Evolutionary conservation across 2,113 vertebrate genomes (phyloP), one percentile per base, ranked within the genome.

Genomic region (Halcyon malimbica): DNA sequence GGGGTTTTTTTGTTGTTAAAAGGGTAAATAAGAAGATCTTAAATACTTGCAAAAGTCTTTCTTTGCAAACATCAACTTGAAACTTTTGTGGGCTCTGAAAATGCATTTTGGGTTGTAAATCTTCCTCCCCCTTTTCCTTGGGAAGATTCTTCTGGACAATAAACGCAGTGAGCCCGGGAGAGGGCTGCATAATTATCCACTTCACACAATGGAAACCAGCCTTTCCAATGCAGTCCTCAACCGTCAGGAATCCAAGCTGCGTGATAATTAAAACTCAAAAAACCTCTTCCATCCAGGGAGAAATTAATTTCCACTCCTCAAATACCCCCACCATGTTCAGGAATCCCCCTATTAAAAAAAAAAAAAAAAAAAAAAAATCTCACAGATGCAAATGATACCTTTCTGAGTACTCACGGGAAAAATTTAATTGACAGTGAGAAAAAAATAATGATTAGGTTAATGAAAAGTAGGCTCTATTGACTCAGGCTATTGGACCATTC

Each of bases 101-200:
- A 95, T 33, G 19, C 71, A 89, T 90, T 94, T 88, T 4, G 5
- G 68, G 35, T 69, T 81, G 83, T 89, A 97, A 93, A 85, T 92
- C 46, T 83, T 67, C 59, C 87, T 74, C 83, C 62, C 60, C 37
- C 29, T 90, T 95, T 90, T 50, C 37, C 96, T 94, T 80, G 94
- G 89, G 91, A 97, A 96, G 96, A 96, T 93, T 94, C 79, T 89
- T 95, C 91, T 80, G 78, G 93, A 97, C 95, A 97, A 97, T 94
- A 94, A 93, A 91, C 1, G 20, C 89, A 91, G 76, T 1, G 15
- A 94, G 93, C 76, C 80, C 1, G 11, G 79, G 89, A 83, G 79
- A 92, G 70, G 64, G 69, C 89, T 96, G 97, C 89, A 97, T 97
- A 97, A 97, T 96, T 94, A 96, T 85, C 89, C 59, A 29, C 84